Evolutionary conservation across 2,888 invertebrate genomes (phyloP).

Genomic region (Craniophora ligustri): DNA sequence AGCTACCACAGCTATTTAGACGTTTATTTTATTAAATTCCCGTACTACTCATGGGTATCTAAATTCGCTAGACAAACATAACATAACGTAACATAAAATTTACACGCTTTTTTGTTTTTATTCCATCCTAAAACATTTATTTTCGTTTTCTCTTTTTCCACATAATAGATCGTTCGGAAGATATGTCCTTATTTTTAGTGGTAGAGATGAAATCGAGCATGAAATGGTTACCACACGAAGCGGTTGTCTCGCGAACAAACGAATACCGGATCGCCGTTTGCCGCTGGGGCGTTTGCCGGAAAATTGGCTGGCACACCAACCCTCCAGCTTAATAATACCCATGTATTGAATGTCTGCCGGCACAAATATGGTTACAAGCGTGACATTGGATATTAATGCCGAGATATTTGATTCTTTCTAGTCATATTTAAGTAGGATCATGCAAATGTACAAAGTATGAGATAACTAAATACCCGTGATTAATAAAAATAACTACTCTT

Average conservation of each 20-base stretch:
- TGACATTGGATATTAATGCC: neutral
- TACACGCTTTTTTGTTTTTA: conserved; percentile 23
- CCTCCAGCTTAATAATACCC: conserved; percentile 59
- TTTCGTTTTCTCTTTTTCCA: conserved; percentile 60
- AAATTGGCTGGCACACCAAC: conserved; percentile 78
- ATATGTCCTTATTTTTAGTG: conserved; percentile 77
- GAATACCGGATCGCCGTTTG: conserved; percentile 71
- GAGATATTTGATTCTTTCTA: neutral
- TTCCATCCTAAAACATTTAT: conserved; percentile 46
- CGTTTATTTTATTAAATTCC: no score
- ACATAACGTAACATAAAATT: no score
- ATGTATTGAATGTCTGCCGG: conserved; percentile 54
- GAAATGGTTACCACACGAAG: conserved; percentile 84
- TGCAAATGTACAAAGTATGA: no score
- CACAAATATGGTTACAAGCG: conserved; percentile 12
- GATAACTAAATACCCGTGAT: no score
- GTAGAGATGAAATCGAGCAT: conserved; percentile 83
- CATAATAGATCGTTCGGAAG: conserved; percentile 66
- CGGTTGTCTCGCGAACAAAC: conserved; percentile 84
- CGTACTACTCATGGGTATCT: no score
- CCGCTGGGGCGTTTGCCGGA: conserved; percentile 78
- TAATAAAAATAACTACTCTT: no score
- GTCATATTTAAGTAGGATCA: no score
- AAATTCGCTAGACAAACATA: no score
- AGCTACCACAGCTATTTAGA: no score